Evolutionary conservation across 2,888 invertebrate species (phyloP), one percentile per base, ranked within the genome.

Genomic region (Macrosoma leucophasiata): DNA sequence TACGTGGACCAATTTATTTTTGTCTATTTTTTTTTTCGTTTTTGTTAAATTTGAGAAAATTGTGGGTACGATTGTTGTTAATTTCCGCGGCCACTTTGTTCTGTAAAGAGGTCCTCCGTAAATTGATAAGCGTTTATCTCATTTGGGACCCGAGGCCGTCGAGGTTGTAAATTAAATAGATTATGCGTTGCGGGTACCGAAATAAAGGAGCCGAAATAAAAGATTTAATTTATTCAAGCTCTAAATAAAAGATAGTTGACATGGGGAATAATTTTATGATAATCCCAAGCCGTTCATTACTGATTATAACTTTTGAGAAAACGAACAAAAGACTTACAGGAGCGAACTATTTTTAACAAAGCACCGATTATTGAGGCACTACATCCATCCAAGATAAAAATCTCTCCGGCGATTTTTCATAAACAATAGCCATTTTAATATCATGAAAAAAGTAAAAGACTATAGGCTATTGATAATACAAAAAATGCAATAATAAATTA

Each of bases 401-500:
- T 81, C 82, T 62, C 41, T 38, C 46, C 50, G 46, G 63, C 73
- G 64, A 78, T 79, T 78, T 81, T 82, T 81, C 76, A 78, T 79
- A 79, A 81, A 84, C 82, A 84, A 84, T 84, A 75, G 76, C 74
- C 70, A 66, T 79, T 84, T 79, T 82, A 78, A 79, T 81, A 77
- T 73, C 67, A 63, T 62, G 77, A 81, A 72, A 72, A 68, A 68
- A 68, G 64, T 51, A 75, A 74, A 68, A 73, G 36, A 27, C 60
- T 61, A 58, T 62, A 60, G 63, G 78, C 78, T 78, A 82, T 84
- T 84, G 82, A 84, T 84, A 84, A 82, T 82, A 72, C 75, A 82
- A 84, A 82, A 84, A 82, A 81, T 71, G 71, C 72, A 76, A 82
- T 76, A 81, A 82, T 82, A 84, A 82, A 84, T 82, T 79, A 78